Conservation (phyloP, 1,140 invertebrate genomes). For the Aphelenchoides fujianensis region DNA sequence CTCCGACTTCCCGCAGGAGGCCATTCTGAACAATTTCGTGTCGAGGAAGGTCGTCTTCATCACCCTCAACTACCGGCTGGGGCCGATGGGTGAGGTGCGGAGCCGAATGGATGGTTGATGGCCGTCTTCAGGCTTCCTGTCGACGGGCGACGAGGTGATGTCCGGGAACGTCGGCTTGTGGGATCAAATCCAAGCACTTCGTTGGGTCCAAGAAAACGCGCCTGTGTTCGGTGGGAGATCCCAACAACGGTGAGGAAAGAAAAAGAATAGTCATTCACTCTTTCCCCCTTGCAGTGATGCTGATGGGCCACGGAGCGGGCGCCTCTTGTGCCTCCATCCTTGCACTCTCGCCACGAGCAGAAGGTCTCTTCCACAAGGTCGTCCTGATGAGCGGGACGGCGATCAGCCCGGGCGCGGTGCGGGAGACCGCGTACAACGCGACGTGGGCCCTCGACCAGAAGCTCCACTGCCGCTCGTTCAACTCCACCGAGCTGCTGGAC, state of each 20-base stretch:
- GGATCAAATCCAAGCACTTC: slow-evolving; percentile 87
- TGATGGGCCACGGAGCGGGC: slow-evolving; percentile 89
- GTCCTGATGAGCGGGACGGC: slow-evolving; percentile 92
- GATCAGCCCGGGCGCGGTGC: slow-evolving; percentile 73
- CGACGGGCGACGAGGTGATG: slow-evolving; percentile 76
- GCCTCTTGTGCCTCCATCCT: slow-evolving; percentile 90
- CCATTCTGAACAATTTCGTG: slow-evolving; percentile 66
- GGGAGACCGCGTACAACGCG: slow-evolving; percentile 59
- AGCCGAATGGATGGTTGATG: slow-evolving; percentile 1
- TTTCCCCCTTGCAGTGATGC: no score
- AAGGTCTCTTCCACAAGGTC: slow-evolving; percentile 86
- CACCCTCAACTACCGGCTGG: slow-evolving; percentile 93
- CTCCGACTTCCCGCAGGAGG: slow-evolving; percentile 57
- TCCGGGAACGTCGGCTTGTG: slow-evolving; percentile 92
- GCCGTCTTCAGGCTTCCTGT: slow-evolving; percentile 51
- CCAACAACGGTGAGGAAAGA: slow-evolving; percentile 74
- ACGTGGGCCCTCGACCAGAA: slow-evolving; percentile 58
- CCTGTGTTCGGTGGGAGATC: slow-evolving; percentile 84
- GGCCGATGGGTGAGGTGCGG: slow-evolving; percentile 78
- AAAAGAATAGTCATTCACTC: slow-evolving; percentile 65
- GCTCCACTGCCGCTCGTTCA: slow-evolving; percentile 58
- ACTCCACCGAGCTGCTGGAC: slow-evolving; percentile 58
- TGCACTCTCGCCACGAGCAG: slow-evolving; percentile 82
- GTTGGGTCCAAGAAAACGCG: slow-evolving; percentile 78
- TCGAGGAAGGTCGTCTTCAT: slow-evolving; percentile 89